Base-by-base conservation (phyloP, 2,113 vertebrate species). In the Caranx ignobilis region DNA sequence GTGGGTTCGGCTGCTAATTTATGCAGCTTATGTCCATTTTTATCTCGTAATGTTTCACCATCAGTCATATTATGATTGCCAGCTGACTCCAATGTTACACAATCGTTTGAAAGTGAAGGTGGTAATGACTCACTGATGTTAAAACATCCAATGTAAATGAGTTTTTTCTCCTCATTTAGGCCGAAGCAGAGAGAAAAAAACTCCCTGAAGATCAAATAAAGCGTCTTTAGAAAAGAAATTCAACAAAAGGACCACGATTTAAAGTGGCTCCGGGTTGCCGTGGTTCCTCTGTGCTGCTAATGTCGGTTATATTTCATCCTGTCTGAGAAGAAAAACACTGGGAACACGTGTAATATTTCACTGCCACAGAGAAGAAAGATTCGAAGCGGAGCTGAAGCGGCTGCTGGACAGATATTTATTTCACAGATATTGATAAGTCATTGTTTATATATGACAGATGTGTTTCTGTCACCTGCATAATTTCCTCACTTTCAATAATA, bases 221-320 rank as follows among this genome's bases (percentile, higher is more conserved):
- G 35, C 39, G 26, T 10, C 8, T 74, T 31, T 32, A 56, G 26
- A 11, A 62, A 64, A 47, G 4, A 56, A 75, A 45, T 60, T 73
- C 61, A 56, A 64, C 8, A 48, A 79, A 63, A 72, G 32, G 48
- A 26, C 32, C 56, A 56, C 39, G 26, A 26, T 26, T 26, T 63
- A 10, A 15, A 10, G 18, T 61, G 31, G 70, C 72, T 72, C 63
- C 32, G 12, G 5, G 11, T 57, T 77, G 65, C 73, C 47, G 45
- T 56, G 26, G 50, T 37, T 83, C 61, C 79, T 78, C 63, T 31
- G 43, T 60, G 34, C 54, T 43, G 15, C 65, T 86, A 72, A 78
- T 84, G 70, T 45, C 71, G 60, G 52, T 59, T 34, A 87, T 87
- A 79, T 79, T 64, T 83, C 80, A 81, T 75, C 47, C 70, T 77